A percentile compares a stretch with the other conserved stretches of the same genome.
These are phyloP conservation scores for Allygus modestus DNA, from an alignment of 2,888 invertebrate genomes.

Conservation along the genomic window DNA sequence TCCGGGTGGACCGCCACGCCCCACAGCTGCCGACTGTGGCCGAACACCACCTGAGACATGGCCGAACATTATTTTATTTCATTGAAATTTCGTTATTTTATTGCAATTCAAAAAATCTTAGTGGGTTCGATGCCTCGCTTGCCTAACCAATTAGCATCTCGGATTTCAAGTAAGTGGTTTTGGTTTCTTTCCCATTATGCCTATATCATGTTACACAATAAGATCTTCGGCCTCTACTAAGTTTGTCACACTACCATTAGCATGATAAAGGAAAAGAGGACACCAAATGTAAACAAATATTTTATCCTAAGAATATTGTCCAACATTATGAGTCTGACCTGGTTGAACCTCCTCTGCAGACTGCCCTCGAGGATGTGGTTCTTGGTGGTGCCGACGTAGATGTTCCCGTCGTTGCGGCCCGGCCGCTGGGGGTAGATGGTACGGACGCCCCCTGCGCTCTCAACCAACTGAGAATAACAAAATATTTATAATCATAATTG, in stretches of 20 bases:
- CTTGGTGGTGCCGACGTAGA: conserved; percentile 93
- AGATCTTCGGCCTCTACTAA: too few species aligned
- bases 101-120: too few species aligned
- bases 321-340: conserved; percentile 78
- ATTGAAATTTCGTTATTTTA: background rate
- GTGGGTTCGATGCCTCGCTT: too few species aligned
- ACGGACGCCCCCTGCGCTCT: conserved; percentile 91
- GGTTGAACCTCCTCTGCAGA: conserved; percentile 91
- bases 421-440: conserved; percentile 93
- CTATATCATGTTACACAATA: too few species aligned
- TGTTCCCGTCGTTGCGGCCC: conserved; percentile 92
- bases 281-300: too few species aligned
- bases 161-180: too few species aligned
- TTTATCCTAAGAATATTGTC: too few species aligned
- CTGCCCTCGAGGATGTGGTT: conserved; percentile 95
- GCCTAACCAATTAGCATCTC: too few species aligned
- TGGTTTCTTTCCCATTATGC: too few species aligned
- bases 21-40: conserved; percentile 92
- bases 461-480: conserved; percentile 82
- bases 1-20: conserved; percentile 94
- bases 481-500: too few species aligned
- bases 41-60: conserved; percentile 84
- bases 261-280: too few species aligned
- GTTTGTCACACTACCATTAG: too few species aligned
- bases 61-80: background rate